Evolutionary conservation across 2,888 invertebrate species (phyloP), one percentile per base, ranked within the genome.

Genomic region (Marronus borbonicus): DNA sequence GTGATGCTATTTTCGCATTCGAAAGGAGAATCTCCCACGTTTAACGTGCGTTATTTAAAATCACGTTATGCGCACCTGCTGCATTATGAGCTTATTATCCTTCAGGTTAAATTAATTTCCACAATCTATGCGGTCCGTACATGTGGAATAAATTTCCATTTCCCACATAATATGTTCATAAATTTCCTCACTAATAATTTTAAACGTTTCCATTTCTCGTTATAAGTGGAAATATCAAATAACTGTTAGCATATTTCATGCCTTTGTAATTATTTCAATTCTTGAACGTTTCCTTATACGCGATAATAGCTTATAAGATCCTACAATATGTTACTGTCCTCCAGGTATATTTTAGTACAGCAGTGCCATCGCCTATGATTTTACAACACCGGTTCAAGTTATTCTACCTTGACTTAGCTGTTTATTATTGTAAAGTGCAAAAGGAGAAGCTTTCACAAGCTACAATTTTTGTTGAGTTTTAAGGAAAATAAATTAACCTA

Each of bases 61-160:
- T 72, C 72, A 39, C 72, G 72, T 72, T 72, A 72, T 60, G 72
- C 72, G 52, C 72, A 72, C 72, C 72, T 72, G 72, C 58, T 58
- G 60, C 72, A 72, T 72, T 72, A 72, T 60, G 72, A 72, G 72
- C 72, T 72, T 72, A 72, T 72, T 72, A 72, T 58, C 72, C 55
- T 52, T 72, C 58, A 44, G 72, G 72, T 72, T 72, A 72, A 72
- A 72, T 72, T 72, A 58, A 72, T 72, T 72, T 58, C 60, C 28
- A 36, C 60, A 60, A 72, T 72, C 58, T 60, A 60, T 72, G 60
- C 44, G 58, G 60, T 72, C 20, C 31, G 72, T 72, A 44, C 72
- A 58, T 17, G 72, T 44, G 20, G 39, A 72, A 72, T 72, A 58
- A 72, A 60, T 72, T 49, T 17, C 24, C 66, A 24, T 49, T 60